Base-by-base conservation (phyloP, 2,797 vertebrate species). In the Sebastes umbrosus region DNA sequence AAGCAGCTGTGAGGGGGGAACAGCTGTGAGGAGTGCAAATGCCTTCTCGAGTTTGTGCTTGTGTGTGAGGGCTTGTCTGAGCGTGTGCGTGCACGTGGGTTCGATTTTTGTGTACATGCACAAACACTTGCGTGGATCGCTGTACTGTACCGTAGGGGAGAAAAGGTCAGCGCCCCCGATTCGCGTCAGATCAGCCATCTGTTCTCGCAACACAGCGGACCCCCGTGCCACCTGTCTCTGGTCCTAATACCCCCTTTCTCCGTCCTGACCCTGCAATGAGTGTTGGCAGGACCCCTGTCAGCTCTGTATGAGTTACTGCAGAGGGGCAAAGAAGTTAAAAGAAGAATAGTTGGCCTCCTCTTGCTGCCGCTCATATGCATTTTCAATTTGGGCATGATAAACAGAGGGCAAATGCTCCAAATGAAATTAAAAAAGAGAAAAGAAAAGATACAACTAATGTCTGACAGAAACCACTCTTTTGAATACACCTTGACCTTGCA, bases 141-240 rank as follows among this genome's bases (percentile, higher is more conserved):
- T 71, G 84, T 86, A 83, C 84, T 87, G 84, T 87, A 85, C 84
- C 24, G 43, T 13, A 24, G 84, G 86, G 85, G 81, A 86, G 84
- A 83, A 83, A 92, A 92, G 94, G 92, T 93, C 91, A 90, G 81
- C 75, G 27, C 65, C 79, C 16, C 68, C 11, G 55, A 83, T 88
- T 90, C 84, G 64, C 69, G 57, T 88, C 90, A 81, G 88, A 90
- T 79, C 83, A 75, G 89, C 94, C 94, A 94, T 94, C 94, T 95
- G 93, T 84, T 92, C 80, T 58, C 78, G 80, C 64, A 68, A 60
- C 81, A 14, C 84, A 50, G 69, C 25, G 46, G 73, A 79, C 25
- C 83, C 79, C 75, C n/a, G 52, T 77, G 78, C 92, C 94, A 92
- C 93, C 92, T 91, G 92, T 88, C 90, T 82, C 88, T 84, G 72